Percentiles rank a stretch among this genome's conserved stretches.
Evolutionary conservation across 1,140 invertebrate genomes (phyloP).

Genomic region (Aphaenogaster floridana): DNA sequence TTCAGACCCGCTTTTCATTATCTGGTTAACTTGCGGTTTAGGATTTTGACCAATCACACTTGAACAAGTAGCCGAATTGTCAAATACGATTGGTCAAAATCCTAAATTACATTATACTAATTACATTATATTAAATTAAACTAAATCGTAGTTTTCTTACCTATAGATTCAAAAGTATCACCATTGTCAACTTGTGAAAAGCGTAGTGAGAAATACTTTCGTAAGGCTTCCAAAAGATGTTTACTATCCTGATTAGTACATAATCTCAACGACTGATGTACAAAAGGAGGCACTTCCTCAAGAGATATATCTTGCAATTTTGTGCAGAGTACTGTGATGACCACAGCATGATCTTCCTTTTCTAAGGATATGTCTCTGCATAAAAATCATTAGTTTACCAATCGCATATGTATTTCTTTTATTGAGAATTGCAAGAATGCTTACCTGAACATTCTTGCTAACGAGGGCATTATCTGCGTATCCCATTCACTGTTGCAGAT

Average conservation of each 20-base stretch:
- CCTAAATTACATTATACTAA: no score
- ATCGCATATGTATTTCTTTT: constrained; percentile 11
- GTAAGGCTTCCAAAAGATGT: constrained; percentile 82
- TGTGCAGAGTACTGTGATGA: constrained; percentile 83
- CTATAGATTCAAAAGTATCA: constrained; percentile 75
- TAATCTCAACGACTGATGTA: constrained; percentile 85
- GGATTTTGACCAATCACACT: no score
- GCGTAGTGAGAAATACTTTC: constrained; percentile 83
- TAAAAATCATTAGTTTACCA: constrained; percentile 43
- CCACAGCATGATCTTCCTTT: constrained; percentile 81
- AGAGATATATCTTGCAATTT: constrained; percentile 78
- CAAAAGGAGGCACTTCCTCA: constrained; percentile 86
- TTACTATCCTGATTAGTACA: constrained; percentile 80
- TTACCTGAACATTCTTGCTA: constrained; percentile 87
- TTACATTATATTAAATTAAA: no score
- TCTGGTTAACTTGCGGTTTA: no score
- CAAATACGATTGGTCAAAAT: no score
- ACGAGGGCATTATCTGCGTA: constrained; percentile 80
- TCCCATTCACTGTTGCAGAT: constrained; percentile 84
- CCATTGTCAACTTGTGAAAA: constrained; percentile 74
- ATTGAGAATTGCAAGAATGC: not conserved
- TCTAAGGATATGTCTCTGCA: constrained; percentile 83
- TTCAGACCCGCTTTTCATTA: not conserved
- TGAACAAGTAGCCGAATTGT: no score
- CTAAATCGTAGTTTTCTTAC: constrained; percentile 56